A percentile compares a stretch with the other conserved stretches of the same genome.
phyloP scores from a whole-genome alignment of 2,797 vertebrate genomes.

The Crocidura indochinensis region DNA sequence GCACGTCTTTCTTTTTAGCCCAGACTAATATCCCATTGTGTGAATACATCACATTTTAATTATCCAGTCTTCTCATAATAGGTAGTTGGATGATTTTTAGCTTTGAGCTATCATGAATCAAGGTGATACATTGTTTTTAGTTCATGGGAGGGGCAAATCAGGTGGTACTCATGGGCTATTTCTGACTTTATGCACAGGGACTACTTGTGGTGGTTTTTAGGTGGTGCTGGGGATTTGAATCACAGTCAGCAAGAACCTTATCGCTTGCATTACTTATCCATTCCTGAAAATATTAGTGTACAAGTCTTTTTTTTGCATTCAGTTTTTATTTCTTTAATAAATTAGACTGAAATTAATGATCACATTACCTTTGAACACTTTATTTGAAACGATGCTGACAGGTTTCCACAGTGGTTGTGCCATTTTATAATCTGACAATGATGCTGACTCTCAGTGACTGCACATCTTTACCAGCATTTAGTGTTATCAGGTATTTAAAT shows the following conservation, averaged over 20 bases:
- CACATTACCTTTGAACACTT: conserved; percentile 16
- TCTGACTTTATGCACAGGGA: too few relatives aligned
- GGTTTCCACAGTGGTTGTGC: conserved; percentile 43
- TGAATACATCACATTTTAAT: neutral
- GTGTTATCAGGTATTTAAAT: conserved; percentile 41
- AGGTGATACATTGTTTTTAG: neutral
- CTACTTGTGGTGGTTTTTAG: too few relatives aligned
- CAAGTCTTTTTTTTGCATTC: conserved; percentile 25
- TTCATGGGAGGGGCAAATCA: too few relatives aligned
- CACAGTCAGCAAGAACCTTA: too few relatives aligned
- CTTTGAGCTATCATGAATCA: conserved; percentile 14
- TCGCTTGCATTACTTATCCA: too few relatives aligned
- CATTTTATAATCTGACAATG: neutral
- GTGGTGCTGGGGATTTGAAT: too few relatives aligned
- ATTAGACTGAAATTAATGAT: neutral
- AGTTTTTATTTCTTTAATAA: conserved; percentile 53
- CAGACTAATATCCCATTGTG: conserved; percentile 26
- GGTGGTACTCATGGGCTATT: too few relatives aligned
- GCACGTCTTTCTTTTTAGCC: conserved; percentile 17
- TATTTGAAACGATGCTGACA: conserved; percentile 39
- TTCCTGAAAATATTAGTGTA: neutral
- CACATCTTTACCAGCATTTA: conserved; percentile 31
- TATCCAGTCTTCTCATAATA: conserved; percentile 41
- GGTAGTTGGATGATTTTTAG: conserved; percentile 38
- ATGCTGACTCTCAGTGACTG: conserved; percentile 22